Evolutionary conservation across 2,113 vertebrate species (phyloP), one percentile per base, ranked within the genome.

Genomic region (Pelvicachromis taeniatus): DNA sequence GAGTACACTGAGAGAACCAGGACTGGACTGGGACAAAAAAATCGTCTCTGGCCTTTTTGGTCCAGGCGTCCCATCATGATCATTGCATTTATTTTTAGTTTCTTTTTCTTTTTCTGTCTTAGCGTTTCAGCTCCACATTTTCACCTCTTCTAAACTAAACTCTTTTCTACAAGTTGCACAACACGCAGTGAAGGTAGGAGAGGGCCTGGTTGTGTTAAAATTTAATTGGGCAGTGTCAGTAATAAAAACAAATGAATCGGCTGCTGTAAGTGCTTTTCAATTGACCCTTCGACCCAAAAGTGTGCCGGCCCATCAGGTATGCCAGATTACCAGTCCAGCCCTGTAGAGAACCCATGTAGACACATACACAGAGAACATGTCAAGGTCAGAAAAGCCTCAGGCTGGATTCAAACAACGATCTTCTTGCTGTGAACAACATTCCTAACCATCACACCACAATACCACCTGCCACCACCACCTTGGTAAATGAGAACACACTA

Each of bases 71-170:
- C 35, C 35, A 38, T 10, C 59, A 38, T 38, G 31, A 7, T 59
- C 0, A 0, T 29, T 33, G 58, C 58, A 59, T 38, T 21, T 38
- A n/a, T 38, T 63, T 63, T 63, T 63, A 5, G 59, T 63, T 38
- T 63, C 59, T 63, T 61, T n/a, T 31, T 59, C 14, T 31, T 61
- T 63, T 63, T 63, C 59, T 21, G 59, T 63, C 33, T 21, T 63
- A 63, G 35, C 35, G 38, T 19, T 38, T 38, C 33, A 63, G 33
- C 19, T 3, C 35, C 38, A 38, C 0, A 0, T 63, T 63, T 63
- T 63, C 59, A 63, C 0, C 59, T 2, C 59, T 63, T 38, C 19
- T 21, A 8, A 19, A 1, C 19, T 63, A 63, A 63, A 63, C 6
- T 63, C 59, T 33, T 6, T 7, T 33, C 33, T 33, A 33, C 7